These are phyloP conservation scores for Probosciger aterrimus DNA, from an alignment of 2,113 vertebrate species.

Conservation along the genomic window DNA sequence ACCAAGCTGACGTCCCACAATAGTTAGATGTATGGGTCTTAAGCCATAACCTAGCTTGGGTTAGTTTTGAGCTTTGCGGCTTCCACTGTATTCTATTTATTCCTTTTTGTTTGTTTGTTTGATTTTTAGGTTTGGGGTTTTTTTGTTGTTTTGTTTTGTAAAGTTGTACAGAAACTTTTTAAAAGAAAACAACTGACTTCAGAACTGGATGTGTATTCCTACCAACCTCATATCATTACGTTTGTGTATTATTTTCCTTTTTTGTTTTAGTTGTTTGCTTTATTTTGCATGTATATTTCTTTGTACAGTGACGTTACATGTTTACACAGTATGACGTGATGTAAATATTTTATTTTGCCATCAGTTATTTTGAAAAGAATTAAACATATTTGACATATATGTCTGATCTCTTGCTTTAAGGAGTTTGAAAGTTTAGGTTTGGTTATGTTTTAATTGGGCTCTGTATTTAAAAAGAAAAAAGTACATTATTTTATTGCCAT, in stretches of 20 bases:
- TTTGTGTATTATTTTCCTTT: constrained; percentile 81
- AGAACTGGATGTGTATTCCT: constrained; percentile 85
- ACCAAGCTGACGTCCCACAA: constrained; percentile 44
- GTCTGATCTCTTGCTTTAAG: constrained; percentile 72
- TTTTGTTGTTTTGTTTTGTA: constrained; percentile 75
- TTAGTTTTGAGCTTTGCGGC: constrained; percentile 69
- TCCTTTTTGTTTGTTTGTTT: neutral
- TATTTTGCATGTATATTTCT: constrained; percentile 98
- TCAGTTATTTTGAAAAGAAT: constrained; percentile 91
- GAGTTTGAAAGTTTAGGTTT: neutral
- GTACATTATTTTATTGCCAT: neutral
- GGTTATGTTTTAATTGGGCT: constrained; percentile 6
- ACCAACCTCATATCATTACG: constrained; percentile 79
- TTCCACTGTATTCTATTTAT: constrained; percentile 81
- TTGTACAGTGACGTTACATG: constrained; percentile 91
- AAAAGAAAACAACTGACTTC: constrained; percentile 73
- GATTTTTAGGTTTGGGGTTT: constrained; percentile 50
- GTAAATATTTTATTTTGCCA: constrained; percentile 97
- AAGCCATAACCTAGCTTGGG: constrained; percentile 68
- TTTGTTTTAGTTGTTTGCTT: constrained; percentile 86
- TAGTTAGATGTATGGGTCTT: constrained; percentile 59
- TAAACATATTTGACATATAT: constrained; percentile 89
- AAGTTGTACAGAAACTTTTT: constrained; percentile 92
- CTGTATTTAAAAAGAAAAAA: neutral
- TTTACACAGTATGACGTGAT: constrained; percentile 91